Conservation (phyloP, 1,140 invertebrate genomes). For the Aphis craccivora region DNA sequence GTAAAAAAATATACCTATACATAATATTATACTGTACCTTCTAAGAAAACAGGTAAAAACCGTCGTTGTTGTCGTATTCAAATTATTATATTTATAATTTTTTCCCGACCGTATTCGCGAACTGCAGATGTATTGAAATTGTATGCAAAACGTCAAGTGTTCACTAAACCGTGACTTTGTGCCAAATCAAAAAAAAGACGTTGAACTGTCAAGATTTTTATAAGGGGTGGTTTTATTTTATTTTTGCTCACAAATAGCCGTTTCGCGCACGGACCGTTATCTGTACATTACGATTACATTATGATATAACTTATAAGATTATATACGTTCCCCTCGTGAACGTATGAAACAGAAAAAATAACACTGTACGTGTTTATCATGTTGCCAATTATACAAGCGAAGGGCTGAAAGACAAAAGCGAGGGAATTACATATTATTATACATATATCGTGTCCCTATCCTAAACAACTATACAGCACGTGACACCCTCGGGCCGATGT, state of each 20-base stretch:
- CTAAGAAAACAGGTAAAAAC: conserved; percentile 55
- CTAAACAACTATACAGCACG: conserved; percentile 42
- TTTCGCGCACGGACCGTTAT: conserved; percentile 43
- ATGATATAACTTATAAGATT: neutral
- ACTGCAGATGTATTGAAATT: conserved; percentile 51
- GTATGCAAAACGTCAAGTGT: conserved; percentile 56
- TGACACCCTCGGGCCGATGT: conserved; percentile 56
- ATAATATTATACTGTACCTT: neutral
- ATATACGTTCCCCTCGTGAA: conserved; percentile 22
- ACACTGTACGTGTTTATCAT: conserved; percentile 52
- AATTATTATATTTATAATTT: conserved; percentile 24
- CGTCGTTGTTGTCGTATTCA: conserved; percentile 35
- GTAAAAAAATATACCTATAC: conserved; percentile 20
- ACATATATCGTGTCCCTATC: neutral
- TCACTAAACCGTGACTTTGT: conserved; percentile 55
- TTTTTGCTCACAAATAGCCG: neutral
- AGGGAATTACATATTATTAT: neutral
- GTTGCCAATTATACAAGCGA: conserved; percentile 47
- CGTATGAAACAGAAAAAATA: conserved; percentile 32
- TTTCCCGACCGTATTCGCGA: neutral
- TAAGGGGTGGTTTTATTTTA: conserved; percentile 12
- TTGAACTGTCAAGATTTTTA: conserved; percentile 54
- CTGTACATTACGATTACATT: conserved; percentile 8
- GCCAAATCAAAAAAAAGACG: conserved; percentile 55
- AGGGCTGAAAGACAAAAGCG: conserved; percentile 50